phyloP scores from a whole-genome alignment of 2,888 invertebrate genomes.

The Apeira syringaria region DNA sequence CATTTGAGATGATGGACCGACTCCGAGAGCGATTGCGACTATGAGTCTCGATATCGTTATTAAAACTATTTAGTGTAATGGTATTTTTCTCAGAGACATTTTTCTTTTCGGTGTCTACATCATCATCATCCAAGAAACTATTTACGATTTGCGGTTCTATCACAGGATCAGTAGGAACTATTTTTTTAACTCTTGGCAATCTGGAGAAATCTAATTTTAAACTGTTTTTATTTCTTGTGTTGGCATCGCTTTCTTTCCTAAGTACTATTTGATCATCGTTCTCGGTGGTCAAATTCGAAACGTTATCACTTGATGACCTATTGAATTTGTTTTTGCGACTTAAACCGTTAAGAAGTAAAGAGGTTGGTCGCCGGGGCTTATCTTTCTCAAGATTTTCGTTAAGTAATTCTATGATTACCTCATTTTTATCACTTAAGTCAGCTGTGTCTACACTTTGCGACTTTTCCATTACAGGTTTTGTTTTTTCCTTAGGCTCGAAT shows the following conservation, averaged over 20 bases:
- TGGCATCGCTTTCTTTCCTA: conserved; percentile 62
- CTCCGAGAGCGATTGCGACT: conserved; percentile 70
- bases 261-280: conserved; percentile 49
- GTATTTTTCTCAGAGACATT: conserved; percentile 53
- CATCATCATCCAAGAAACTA: conserved; percentile 58
- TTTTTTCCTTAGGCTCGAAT: conserved; percentile 85
- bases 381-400: conserved; percentile 53
- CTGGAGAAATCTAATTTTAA: conserved; percentile 86
- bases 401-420: conserved; percentile 37
- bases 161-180: conserved; percentile 82
- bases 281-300: conserved; percentile 44
- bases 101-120: conserved; percentile 61
- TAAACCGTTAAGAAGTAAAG: conserved; percentile 79
- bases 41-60: conserved; percentile 45
- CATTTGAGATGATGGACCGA: conserved; percentile 68
- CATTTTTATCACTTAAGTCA: conserved; percentile 39
- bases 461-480: conserved; percentile 58
- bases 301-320: conserved; percentile 72
- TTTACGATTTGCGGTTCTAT: conserved; percentile 78
- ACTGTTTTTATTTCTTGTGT: conserved; percentile 63
- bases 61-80: conserved; percentile 46
- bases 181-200: conserved; percentile 83
- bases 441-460: conserved; percentile 39
- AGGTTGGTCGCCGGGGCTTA: conserved; percentile 81
- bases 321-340: conserved; percentile 77